Evolutionary conservation across 1,140 invertebrate genomes (phyloP), one percentile per base, ranked within the genome.

Genomic region (Brachionus asplanchnoidis): DNA sequence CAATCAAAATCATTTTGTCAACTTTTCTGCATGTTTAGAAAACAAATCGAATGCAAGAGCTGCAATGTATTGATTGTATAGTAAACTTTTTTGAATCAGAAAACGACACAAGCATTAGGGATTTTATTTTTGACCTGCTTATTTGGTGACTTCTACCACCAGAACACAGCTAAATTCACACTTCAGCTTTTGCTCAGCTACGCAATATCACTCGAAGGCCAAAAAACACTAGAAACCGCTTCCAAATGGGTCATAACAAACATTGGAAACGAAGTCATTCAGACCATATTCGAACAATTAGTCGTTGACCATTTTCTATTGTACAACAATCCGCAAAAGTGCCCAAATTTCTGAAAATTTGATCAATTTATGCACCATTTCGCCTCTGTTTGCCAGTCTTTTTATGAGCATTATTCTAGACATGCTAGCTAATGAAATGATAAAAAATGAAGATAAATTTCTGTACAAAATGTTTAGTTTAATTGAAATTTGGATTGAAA

Each of bases 21-120:
- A 8, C 11, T 23, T n/a, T 26, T 44, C 1, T 42, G 40, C 12
- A 32, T 82, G 17, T 68, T 66, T 9, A 82, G 79, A 82, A 82
- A 82, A 82, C 79, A 32, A 82, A 82, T 68, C 11, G 50, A 11
- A 82, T 82, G 79, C 79, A 82, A 82, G 79, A 82, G 7, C 32
- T 82, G 4, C 79, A 82, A 60, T 82, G 79, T 17, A 44, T 68
- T 44, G 79, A 82, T 82, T 82, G 50, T 23, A 82, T 82, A 20
- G 53, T 82, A 14, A 82, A 60, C n/a, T 60, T 68, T 65, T 46
- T 82, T 65, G 79, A 82, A 26, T 65, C 23, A 2, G 53, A 82
- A 26, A 65, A n/a, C 5, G 79, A 82, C 23, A 11, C 28, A 12
- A 14, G 4, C 20, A 82, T 65, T 11, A 32, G 79, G 12, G 79